A percentile compares a stretch with the other conserved stretches of the same genome.
Evolutionary conservation across 2,113 vertebrate genomes (phyloP).

Genomic region (Pedionomus torquatus): DNA sequence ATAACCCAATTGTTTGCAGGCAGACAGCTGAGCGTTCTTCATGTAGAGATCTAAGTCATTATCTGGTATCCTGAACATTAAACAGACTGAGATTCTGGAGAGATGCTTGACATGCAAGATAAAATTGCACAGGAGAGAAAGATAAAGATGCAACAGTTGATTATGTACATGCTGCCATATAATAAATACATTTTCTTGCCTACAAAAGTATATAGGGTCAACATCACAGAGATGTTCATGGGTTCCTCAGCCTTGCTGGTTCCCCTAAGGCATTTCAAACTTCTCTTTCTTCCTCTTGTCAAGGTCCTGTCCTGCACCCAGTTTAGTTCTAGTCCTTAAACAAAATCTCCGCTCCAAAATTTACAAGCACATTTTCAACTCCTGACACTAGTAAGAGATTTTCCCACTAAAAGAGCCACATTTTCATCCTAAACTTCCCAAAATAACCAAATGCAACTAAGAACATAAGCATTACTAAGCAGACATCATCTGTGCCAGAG

Average conservation of each 20-base stretch:
- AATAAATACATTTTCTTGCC: not conserved
- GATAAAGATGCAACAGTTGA: not conserved
- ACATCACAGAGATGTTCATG: not conserved
- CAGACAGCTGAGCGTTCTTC: not conserved
- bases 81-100: not conserved
- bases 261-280: not conserved
- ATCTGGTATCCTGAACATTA: not conserved
- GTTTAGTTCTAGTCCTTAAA: not conserved
- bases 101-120: not conserved
- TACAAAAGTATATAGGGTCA: not conserved
- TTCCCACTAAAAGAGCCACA: not conserved
- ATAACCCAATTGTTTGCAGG: not conserved
- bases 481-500: constrained; percentile 14
- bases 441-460: constrained; percentile 20
- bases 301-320: not conserved
- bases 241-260: not conserved
- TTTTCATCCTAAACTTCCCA: not conserved
- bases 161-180: not conserved
- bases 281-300: not conserved
- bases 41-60: not conserved
- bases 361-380: not conserved
- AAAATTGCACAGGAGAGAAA: not conserved
- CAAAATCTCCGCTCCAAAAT: not conserved
- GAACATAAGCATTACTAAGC: not conserved
- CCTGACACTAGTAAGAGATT: not conserved